These are phyloP conservation scores for Corythoichthys haematopterus DNA, from an alignment of 2,113 vertebrate species.

Conservation along the genomic window DNA sequence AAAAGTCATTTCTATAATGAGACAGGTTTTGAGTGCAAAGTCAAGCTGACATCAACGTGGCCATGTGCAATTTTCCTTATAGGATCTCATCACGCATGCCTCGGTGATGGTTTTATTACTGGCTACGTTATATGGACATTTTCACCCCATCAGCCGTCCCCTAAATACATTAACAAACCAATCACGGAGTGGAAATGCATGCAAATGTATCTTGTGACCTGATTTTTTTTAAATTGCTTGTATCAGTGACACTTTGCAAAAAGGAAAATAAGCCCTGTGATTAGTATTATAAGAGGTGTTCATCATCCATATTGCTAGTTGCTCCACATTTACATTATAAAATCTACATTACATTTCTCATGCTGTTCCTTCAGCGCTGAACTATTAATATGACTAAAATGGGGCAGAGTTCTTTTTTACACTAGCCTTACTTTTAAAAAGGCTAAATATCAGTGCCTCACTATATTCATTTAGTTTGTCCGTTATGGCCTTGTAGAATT, in stretches of 20 bases:
- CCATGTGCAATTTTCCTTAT: background rate
- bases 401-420: slow-evolving; percentile 2
- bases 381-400: slow-evolving; percentile 3
- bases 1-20: slow-evolving; percentile 4
- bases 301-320: background rate
- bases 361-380: background rate
- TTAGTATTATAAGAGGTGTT: background rate
- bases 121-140: background rate
- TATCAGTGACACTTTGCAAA: slow-evolving; percentile 4
- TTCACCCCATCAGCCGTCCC: background rate
- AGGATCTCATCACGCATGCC: background rate
- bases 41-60: background rate
- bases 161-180: background rate
- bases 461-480: background rate
- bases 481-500: background rate
- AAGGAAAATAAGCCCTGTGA: background rate
- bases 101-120: background rate
- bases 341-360: background rate
- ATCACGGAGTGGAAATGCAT: slow-evolving; percentile 1
- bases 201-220: slow-evolving; percentile 3
- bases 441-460: background rate
- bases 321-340: background rate
- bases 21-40: slow-evolving; percentile 1
- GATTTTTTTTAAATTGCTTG: slow-evolving; percentile 2
- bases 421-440: background rate